Percentiles rank a stretch among this genome's conserved stretches.
These are phyloP conservation scores for Chrysolina haemoptera DNA, from an alignment of 2,888 invertebrate genomes.

Conservation along the genomic window DNA sequence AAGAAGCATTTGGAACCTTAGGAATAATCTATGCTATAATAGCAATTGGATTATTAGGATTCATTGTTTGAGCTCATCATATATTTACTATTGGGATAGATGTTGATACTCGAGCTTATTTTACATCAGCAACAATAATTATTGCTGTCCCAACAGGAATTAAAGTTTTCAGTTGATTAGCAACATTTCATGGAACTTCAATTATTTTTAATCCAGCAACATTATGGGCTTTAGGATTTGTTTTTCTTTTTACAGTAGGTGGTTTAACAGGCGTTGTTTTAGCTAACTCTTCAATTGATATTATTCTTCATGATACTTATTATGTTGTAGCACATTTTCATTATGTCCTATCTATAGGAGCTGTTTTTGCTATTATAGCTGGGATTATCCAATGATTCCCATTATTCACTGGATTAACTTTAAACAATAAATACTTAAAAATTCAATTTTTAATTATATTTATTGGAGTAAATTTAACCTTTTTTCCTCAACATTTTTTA, in stretches of 20 bases:
- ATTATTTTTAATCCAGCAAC: conserved; percentile 74
- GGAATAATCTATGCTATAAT: conserved; percentile 75
- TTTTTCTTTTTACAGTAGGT: conserved; percentile 84
- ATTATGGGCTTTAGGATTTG: conserved; percentile 82
- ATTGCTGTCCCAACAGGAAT: conserved; percentile 90
- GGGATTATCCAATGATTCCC: conserved; percentile 82
- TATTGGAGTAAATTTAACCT: conserved; percentile 84
- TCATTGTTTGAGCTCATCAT: conserved; percentile 89
- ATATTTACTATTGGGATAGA: conserved; percentile 90
- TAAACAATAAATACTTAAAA: conserved; percentile 69
- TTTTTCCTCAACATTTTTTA: conserved; percentile 86
- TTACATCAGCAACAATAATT: conserved; percentile 88
- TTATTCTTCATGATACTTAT: conserved; percentile 86
- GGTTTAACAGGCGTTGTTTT: conserved; percentile 80
- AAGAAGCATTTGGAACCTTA: conserved; percentile 35
- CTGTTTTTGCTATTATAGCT: conserved; percentile 71
- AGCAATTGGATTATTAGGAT: conserved; percentile 86
- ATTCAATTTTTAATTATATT: conserved; percentile 82
- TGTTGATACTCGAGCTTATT: conserved; percentile 87
- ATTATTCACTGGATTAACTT: conserved; percentile 43
- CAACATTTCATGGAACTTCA: conserved; percentile 79
- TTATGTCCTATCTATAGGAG: conserved; percentile 45
- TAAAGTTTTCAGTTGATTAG: conserved; percentile 87
- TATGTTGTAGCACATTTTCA: conserved; percentile 68
- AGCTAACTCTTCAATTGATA: conserved; percentile 85